These are phyloP conservation scores for Drosophila antonietae DNA, from an alignment of 2,888 invertebrate species.

Conservation along the genomic window DNA sequence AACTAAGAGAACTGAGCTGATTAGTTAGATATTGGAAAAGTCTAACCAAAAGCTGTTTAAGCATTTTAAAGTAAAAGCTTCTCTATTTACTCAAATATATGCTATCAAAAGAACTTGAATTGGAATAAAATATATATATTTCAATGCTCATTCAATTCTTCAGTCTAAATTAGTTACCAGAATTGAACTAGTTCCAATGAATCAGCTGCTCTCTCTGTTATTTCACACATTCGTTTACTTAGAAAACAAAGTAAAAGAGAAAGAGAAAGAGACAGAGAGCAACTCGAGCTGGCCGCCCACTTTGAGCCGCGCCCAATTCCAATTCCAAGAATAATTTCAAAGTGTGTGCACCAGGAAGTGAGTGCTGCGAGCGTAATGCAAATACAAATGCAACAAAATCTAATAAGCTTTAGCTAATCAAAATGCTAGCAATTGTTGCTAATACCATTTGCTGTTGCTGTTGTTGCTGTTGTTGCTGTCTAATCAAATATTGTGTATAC, in stretches of 20 bases:
- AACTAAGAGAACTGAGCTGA: too few relatives aligned
- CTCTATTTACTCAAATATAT: too few relatives aligned
- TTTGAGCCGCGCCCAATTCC: conserved; percentile 46
- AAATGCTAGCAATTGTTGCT: conserved; percentile 13
- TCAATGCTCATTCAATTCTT: not conserved
- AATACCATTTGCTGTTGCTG: not conserved
- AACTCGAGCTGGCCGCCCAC: too few relatives aligned
- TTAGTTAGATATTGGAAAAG: too few relatives aligned
- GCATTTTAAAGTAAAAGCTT: too few relatives aligned
- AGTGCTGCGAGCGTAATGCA: conserved; percentile 18
- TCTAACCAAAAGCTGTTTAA: too few relatives aligned
- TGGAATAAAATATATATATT: not conserved
- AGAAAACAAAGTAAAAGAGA: not conserved
- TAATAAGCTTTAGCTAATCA: conserved; percentile 20
- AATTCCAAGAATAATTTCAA: conserved; percentile 19
- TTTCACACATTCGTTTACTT: not conserved
- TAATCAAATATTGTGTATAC: conserved; percentile 75
- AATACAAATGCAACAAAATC: conserved; percentile 1
- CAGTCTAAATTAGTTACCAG: not conserved
- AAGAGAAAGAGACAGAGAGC: not conserved
- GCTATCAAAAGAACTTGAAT: not conserved
- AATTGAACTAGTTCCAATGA: conserved; percentile 3
- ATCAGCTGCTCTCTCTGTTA: not conserved
- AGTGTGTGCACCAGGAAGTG: conserved; percentile 27
- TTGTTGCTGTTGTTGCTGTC: conserved; percentile 13